These are phyloP conservation scores for Brachionus rubens DNA, from an alignment of 1,140 invertebrate species.

Conservation along the genomic window DNA sequence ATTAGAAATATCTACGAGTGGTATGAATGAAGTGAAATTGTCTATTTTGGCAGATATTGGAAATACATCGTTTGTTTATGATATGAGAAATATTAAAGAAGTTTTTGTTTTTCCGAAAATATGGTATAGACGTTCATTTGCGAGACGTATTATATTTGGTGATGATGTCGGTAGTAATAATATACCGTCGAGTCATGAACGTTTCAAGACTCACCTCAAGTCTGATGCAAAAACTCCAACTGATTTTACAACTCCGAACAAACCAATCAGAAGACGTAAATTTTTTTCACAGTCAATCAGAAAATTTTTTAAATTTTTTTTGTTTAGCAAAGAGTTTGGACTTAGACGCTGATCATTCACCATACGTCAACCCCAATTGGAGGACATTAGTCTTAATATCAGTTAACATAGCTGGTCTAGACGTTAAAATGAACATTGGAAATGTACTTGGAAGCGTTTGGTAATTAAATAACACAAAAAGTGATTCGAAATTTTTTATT, in stretches of 20 bases:
- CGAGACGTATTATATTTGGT: slow-evolving; percentile 84
- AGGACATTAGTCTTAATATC: slow-evolving; percentile 91
- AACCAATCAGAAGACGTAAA: not conserved
- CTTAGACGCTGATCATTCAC: not conserved
- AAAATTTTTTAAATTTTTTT: not conserved
- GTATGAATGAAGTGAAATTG: slow-evolving; percentile 56
- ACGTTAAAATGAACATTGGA: slow-evolving; percentile 97
- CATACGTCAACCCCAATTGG: slow-evolving; percentile 64
- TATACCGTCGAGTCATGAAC: not conserved
- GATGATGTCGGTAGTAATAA: slow-evolving; percentile 62
- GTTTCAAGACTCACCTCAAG: not conserved
- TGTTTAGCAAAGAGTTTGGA: slow-evolving; percentile 1
- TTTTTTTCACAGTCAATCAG: not conserved
- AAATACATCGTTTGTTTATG: slow-evolving; percentile 96
- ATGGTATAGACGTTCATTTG: slow-evolving; percentile 83
- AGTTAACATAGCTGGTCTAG: slow-evolving; percentile 86
- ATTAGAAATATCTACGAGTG: not conserved
- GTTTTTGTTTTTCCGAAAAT: slow-evolving; percentile 95
- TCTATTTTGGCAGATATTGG: slow-evolving; percentile 88
- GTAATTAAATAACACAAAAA: not conserved
- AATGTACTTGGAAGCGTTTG: slow-evolving; percentile 81
- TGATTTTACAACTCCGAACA: not conserved
- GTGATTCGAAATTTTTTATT: not conserved
- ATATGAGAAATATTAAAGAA: slow-evolving; percentile 93
- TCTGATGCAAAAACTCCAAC: not conserved